Percentiles rank a stretch among this genome's conserved stretches.
These are phyloP conservation scores for Nephrocerus scutellatus DNA, from an alignment of 2,888 invertebrate genomes.

Conservation along the genomic window DNA sequence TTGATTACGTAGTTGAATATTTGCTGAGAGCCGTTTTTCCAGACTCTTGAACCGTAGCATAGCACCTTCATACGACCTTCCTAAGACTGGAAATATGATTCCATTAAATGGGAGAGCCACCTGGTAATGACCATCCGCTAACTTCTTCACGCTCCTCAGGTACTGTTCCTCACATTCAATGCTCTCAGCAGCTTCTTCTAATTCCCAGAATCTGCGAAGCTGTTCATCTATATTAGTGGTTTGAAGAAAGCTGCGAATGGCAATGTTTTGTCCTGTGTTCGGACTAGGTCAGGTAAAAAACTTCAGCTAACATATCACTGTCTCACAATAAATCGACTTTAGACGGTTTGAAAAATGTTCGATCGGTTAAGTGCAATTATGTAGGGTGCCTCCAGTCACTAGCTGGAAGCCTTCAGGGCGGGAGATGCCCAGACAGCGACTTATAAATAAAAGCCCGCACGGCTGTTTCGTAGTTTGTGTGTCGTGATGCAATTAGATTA, in stretches of 20 bases:
- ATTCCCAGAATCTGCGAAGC: constrained; percentile 6
- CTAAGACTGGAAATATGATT: constrained; percentile 3
- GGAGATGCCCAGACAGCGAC: constrained; percentile 10
- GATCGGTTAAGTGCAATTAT: constrained; percentile 2
- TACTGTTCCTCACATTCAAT: constrained; percentile 8
- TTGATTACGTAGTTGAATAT: constrained; percentile 3
- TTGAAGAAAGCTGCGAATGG: too few relatives aligned
- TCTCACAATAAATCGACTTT: constrained; percentile 2
- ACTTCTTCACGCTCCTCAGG: not conserved
- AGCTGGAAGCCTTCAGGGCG: constrained; percentile 3
- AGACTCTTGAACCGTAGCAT: constrained; percentile 6
- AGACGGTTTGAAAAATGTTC: not conserved
- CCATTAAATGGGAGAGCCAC: constrained; percentile 7
- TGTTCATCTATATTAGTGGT: too few relatives aligned
- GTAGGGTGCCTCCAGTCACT: constrained; percentile 5
- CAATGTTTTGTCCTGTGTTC: not conserved
- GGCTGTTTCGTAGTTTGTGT: constrained; percentile 4
- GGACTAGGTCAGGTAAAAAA: constrained; percentile 3
- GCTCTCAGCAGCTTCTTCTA: constrained; percentile 7
- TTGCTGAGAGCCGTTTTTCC: constrained; percentile 3
- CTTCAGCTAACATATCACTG: constrained; percentile 1
- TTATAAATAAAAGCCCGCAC: constrained; percentile 9
- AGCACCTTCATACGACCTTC: constrained; percentile 7
- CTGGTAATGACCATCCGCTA: constrained; percentile 2
- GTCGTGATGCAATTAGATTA: constrained; percentile 2